Evolutionary conservation across 2,113 vertebrate species (phyloP).

Genomic region (Bambusicola thoracicus): DNA sequence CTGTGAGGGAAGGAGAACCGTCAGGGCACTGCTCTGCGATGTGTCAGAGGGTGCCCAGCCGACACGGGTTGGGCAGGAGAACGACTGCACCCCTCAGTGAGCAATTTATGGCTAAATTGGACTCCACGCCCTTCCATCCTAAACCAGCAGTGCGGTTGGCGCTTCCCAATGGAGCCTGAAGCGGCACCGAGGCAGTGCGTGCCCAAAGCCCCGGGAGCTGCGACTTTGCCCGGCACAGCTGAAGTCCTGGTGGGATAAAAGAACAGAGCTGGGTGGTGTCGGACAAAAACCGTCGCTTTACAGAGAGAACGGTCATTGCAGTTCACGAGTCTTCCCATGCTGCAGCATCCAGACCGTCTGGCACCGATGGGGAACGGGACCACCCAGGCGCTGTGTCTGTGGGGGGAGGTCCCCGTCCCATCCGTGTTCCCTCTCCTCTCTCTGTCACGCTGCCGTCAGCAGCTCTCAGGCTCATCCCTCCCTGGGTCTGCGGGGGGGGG

Average conservation of each 20-base stretch:
- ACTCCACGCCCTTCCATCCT: rapidly evolving
- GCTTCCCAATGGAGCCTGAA: neutral
- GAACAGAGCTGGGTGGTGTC: neutral
- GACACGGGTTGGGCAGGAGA: rapidly evolving
- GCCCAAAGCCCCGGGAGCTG: rapidly evolving
- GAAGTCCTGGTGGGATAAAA: rapidly evolving
- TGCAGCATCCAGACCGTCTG: neutral
- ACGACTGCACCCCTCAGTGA: rapidly evolving
- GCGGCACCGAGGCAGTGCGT: neutral
- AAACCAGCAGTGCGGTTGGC: rapidly evolving
- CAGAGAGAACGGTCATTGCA: neutral
- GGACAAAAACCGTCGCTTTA: neutral
- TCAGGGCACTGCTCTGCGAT: neutral
- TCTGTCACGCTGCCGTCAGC: neutral
- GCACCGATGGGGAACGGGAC: rapidly evolving
- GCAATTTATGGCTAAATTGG: neutral
- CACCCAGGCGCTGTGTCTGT: rapidly evolving
- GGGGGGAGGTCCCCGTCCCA: neutral
- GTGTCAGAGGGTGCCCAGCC: rapidly evolving
- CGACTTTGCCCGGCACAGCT: neutral
- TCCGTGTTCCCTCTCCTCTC: neutral
- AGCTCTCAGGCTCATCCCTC: neutral
- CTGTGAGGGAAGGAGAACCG: conserved; percentile 66
- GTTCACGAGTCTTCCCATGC: rapidly evolving
- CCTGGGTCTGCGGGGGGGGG: neutral